These are phyloP conservation scores for Struthio camelus DNA, from an alignment of 2,113 vertebrate genomes.

Conservation along the genomic window DNA sequence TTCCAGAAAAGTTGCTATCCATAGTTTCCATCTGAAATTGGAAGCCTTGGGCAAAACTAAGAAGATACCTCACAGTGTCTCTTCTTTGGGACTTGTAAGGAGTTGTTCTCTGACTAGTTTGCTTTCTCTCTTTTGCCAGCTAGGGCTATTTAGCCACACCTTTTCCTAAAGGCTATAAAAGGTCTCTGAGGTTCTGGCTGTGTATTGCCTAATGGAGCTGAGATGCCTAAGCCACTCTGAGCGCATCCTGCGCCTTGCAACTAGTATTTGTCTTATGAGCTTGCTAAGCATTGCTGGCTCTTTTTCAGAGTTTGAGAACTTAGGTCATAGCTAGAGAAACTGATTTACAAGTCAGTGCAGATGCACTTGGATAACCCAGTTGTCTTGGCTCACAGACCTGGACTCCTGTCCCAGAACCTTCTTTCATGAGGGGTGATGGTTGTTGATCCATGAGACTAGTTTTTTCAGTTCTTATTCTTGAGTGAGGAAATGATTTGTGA, in stretches of 20 bases:
- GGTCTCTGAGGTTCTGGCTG: not conserved
- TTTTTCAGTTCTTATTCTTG: conserved; percentile 50
- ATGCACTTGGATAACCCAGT: not conserved
- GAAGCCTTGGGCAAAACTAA: not conserved
- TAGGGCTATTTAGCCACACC: not conserved
- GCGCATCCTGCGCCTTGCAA: not conserved
- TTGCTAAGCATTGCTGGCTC: not conserved
- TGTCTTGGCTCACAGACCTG: not conserved
- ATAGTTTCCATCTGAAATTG: not conserved
- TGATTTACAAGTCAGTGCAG: conserved; percentile 13
- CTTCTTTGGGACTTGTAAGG: not conserved
- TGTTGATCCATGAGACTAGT: not conserved
- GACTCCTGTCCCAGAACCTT: not conserved
- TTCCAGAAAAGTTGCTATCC: not conserved
- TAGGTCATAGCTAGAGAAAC: not conserved
- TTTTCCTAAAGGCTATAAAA: not conserved
- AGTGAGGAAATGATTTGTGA: conserved; percentile 49
- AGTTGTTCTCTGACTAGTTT: not conserved
- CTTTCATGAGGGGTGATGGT: not conserved
- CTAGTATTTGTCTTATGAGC: not conserved
- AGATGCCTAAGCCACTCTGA: not conserved
- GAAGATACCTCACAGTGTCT: not conserved
- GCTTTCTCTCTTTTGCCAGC: not conserved
- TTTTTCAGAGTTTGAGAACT: not conserved
- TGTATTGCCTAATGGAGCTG: not conserved